Evolutionary conservation across 2,888 invertebrate species (phyloP).

Genomic region (Pyrrhosoma nymphula): DNA sequence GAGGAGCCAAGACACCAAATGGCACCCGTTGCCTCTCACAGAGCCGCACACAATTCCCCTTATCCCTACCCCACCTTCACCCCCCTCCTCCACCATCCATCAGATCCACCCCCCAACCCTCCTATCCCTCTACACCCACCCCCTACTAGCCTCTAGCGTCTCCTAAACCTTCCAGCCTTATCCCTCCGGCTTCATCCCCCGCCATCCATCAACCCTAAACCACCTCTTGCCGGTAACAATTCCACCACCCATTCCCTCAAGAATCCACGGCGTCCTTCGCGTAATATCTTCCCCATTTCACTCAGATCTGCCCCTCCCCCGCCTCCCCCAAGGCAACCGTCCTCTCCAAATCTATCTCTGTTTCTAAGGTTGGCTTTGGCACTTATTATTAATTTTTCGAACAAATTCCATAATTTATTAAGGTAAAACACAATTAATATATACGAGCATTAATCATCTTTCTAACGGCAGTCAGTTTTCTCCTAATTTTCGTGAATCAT

Average conservation of each 20-base stretch:
- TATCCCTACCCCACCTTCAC: not conserved
- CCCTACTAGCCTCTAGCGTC: not conserved
- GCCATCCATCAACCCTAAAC: constrained; percentile 28
- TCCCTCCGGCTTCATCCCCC: not conserved
- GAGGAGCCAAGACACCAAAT: constrained; percentile 39
- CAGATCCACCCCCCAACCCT: not conserved
- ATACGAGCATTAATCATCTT: too few relatives aligned
- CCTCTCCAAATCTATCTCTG: not conserved
- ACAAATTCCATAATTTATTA: too few relatives aligned
- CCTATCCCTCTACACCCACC: not conserved
- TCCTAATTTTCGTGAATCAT: too few relatives aligned
- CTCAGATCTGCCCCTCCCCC: not conserved
- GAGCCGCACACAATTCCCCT: not conserved
- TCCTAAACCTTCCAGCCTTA: not conserved
- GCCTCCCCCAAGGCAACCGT: not conserved
- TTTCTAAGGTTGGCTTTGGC: too few relatives aligned
- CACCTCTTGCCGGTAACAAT: not conserved
- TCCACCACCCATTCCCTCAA: not conserved
- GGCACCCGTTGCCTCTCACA: constrained; percentile 8
- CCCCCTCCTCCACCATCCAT: not conserved
- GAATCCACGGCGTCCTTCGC: not conserved
- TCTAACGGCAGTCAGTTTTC: too few relatives aligned
- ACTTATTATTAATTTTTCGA: too few relatives aligned
- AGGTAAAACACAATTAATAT: too few relatives aligned
- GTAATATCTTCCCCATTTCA: not conserved